Evolutionary conservation across 2,797 vertebrate species (phyloP), one percentile per base, ranked within the genome.

Genomic region (Gorsachius magnificus): DNA sequence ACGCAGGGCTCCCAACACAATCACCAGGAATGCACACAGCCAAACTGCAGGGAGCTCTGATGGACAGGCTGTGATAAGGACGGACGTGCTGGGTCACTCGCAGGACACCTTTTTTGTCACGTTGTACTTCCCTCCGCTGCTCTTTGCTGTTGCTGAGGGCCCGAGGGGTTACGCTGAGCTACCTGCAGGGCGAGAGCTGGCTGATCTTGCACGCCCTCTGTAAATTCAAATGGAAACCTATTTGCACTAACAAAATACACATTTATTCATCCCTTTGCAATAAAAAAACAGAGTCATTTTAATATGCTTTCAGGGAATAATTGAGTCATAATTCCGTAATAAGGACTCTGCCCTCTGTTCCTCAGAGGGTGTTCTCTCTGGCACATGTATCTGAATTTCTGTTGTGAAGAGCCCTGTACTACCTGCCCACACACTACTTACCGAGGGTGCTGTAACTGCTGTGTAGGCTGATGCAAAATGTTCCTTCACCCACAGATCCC

Each of bases 401-500:
- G 91, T 64, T 94, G 88, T 53, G 88, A 84, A 76, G 90, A 91
- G 89, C 96, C 90, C 83, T 76, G 89, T 28, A 26, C 1, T 0
- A 33, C 70, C 72, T 95, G 93, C 96, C 96, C 91, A 96, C 94
- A 53, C 80, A 8, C 38, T 35, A 4, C 83, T 93, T 66, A 66
- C 83, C 10, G 2, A 75, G 80, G 84, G 87, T 94, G 88, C 96
- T 87, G 66, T 21, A 72, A 64, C 74, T 93, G 93, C 93, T 83
- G 93, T 83, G 96, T 95, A 58, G 96, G 96, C 60, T 95, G 45
- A 61, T 90, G 94, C 93, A 95, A 96, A 96, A 96, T 97, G 96
- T 96, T 97, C 96, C 53, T 80, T 84, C 94, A 94, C 95, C 96
- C 95, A 96, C 93, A 88, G 93, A 63, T 57, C 85, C 74, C 86